A percentile compares a stretch with the other conserved stretches of the same genome.
phyloP scores from a whole-genome alignment of 2,888 invertebrate species.

The Drosophila nr. fundita region DNA sequence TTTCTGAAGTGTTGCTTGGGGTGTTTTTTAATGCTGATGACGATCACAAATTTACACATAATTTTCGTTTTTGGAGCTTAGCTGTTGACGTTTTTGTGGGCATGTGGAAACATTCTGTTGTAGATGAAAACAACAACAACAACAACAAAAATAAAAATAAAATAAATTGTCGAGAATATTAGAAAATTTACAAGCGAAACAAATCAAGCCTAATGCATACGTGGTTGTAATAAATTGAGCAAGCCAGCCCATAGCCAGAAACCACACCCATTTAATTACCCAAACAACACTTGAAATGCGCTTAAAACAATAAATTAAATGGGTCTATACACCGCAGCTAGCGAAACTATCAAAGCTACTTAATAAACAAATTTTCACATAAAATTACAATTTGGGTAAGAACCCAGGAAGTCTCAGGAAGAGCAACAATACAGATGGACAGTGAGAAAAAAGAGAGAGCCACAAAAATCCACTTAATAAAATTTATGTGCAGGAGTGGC shows the following conservation, averaged over 20 bases:
- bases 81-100: constrained; percentile 63
- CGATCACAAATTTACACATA: constrained; percentile 67
- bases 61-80: constrained; percentile 44
- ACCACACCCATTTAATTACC: constrained; percentile 80
- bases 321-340: constrained; percentile 31
- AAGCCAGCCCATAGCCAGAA: constrained; percentile 9
- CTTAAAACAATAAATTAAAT: constrained; percentile 75
- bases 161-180: constrained; percentile 27
- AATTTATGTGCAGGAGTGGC: constrained; percentile 82
- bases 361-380: constrained; percentile 84
- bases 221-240: constrained; percentile 55
- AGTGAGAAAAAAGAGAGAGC: constrained; percentile 9
- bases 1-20: constrained; percentile 22
- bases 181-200: constrained; percentile 57
- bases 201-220: constrained; percentile 73
- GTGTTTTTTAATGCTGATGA: constrained; percentile 44
- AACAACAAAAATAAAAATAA: background rate
- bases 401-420: constrained; percentile 41
- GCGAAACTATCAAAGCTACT: constrained; percentile 75
- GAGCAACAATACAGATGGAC: constrained; percentile 19
- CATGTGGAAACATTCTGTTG: constrained; percentile 34
- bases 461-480: constrained; percentile 76
- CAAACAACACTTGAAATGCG: constrained; percentile 62
- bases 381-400: constrained; percentile 73
- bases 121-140: background rate